phyloP scores from a whole-genome alignment of 2,113 vertebrate species.

The Orientallactaga bullata region DNA sequence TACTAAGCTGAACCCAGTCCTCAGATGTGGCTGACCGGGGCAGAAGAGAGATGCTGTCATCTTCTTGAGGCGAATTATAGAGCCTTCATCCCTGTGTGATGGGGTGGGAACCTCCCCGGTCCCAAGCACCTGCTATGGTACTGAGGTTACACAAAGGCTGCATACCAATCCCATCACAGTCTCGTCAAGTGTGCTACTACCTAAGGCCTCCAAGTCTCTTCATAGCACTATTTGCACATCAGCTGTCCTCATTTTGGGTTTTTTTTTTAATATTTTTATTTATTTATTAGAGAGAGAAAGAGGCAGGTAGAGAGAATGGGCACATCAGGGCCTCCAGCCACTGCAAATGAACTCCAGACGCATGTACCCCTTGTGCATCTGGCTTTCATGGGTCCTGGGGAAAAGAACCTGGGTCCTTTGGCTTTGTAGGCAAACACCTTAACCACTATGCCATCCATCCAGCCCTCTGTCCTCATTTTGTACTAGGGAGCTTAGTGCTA shows the following conservation, averaged over 20 bases:
- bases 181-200: not conserved
- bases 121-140: rapidly evolving
- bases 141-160: rapidly evolving
- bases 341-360: no score
- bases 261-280: no score
- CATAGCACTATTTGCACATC: not conserved
- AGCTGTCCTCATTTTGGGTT: no score
- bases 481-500: rapidly evolving
- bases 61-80: rapidly evolving
- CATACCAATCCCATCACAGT: rapidly evolving
- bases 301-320: no score
- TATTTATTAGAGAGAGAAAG: no score
- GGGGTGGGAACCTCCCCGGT: rapidly evolving
- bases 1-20: not conserved
- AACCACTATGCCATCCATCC: no score
- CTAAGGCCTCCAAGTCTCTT: not conserved
- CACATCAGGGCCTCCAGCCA: no score
- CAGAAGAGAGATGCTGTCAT: not conserved
- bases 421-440: no score
- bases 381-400: no score
- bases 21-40: not conserved
- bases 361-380: no score
- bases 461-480: no score
- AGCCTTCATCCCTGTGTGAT: rapidly evolving
- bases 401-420: no score